Evolutionary conservation across 2,888 invertebrate genomes (phyloP).

Genomic region (Polymixis flavicincta): DNA sequence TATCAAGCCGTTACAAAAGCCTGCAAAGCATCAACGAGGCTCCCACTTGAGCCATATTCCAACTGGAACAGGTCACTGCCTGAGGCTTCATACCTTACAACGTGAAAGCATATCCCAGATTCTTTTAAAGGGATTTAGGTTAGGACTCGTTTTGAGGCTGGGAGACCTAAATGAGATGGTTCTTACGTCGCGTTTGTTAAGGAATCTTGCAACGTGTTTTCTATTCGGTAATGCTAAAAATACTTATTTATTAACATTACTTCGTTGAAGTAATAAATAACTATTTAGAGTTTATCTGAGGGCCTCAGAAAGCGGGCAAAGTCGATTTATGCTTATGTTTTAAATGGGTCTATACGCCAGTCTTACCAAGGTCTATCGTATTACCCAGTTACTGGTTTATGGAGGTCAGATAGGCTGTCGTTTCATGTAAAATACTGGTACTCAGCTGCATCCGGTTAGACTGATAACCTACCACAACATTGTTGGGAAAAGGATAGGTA

Average conservation of each 20-base stretch:
- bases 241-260: too few relatives aligned
- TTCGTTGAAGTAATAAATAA: too few relatives aligned
- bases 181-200: not conserved
- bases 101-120: constrained; percentile 48
- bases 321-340: too few relatives aligned
- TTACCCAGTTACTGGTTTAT: too few relatives aligned
- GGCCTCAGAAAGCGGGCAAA: not conserved
- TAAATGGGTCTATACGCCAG: too few relatives aligned
- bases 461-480: too few relatives aligned
- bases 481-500: too few relatives aligned
- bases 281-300: not conserved
- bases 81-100: constrained; percentile 27
- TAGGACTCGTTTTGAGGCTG: constrained; percentile 44
- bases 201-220: not conserved
- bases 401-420: too few relatives aligned
- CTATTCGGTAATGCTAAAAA: too few relatives aligned
- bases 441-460: too few relatives aligned
- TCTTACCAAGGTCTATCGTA: too few relatives aligned
- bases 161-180: constrained; percentile 25
- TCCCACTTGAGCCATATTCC: constrained; percentile 67
- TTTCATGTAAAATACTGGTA: too few relatives aligned
- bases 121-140: constrained; percentile 57
- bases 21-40: constrained; percentile 16
- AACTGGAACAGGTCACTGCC: constrained; percentile 67
- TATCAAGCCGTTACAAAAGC: constrained; percentile 21